These are phyloP conservation scores for Telmatherina bonti DNA, from an alignment of 2,797 vertebrate species.

Conservation along the genomic window DNA sequence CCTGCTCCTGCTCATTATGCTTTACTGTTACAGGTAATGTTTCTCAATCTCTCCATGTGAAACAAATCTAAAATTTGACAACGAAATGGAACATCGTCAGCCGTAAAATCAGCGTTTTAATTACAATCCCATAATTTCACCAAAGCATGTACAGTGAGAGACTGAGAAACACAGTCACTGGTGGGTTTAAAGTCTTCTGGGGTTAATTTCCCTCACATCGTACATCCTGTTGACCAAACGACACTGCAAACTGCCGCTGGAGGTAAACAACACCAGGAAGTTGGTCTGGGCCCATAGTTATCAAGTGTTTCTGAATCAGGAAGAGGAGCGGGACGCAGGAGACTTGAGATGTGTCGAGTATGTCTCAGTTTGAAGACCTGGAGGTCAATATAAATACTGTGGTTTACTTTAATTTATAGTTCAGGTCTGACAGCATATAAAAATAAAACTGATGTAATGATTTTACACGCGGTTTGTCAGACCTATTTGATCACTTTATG, in stretches of 20 bases:
- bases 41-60: constrained; percentile 53
- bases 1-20: too few species aligned
- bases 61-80: too few species aligned
- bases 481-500: too few species aligned
- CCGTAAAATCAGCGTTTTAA: background rate
- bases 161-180: constrained; percentile 62
- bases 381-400: too few species aligned
- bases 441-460: too few species aligned
- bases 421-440: too few species aligned
- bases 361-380: too few species aligned
- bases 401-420: too few species aligned
- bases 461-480: too few species aligned
- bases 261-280: background rate
- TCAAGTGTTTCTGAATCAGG: background rate
- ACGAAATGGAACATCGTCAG: background rate
- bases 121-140: background rate
- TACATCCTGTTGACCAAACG: constrained; percentile 59
- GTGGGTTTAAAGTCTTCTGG: constrained; percentile 8
- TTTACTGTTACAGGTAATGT: too few species aligned
- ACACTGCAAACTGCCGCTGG: constrained; percentile 61
- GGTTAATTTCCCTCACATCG: constrained; percentile 41
- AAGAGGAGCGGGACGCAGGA: too few species aligned
- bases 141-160: constrained; percentile 8
- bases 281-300: background rate
- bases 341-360: too few species aligned